Conservation (phyloP, 2,888 invertebrate genomes). For the Sabellastarte sp. region DNA sequence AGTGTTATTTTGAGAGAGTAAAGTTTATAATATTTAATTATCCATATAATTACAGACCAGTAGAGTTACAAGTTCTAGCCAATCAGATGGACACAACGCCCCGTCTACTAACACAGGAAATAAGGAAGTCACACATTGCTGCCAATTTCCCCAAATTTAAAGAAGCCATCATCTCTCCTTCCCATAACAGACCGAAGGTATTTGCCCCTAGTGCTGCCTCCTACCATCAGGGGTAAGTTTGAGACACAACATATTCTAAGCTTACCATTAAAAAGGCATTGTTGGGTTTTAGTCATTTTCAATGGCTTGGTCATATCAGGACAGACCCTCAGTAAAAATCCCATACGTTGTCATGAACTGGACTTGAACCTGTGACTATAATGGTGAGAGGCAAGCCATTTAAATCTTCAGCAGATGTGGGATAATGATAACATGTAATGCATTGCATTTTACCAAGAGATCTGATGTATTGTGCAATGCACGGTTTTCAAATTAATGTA, state of each 20-base stretch:
- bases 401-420: too few relatives aligned
- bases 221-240: neutral
- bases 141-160: neutral
- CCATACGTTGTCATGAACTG: neutral
- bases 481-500: too few relatives aligned
- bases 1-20: too few relatives aligned
- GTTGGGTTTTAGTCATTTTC: neutral
- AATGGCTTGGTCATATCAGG: neutral
- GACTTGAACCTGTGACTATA: neutral
- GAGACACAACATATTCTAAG: too few relatives aligned
- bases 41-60: neutral
- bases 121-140: neutral
- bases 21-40: neutral
- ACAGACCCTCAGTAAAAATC: neutral
- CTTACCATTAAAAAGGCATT: too few relatives aligned
- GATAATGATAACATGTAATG: too few relatives aligned
- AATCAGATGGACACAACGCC: neutral
- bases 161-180: neutral
- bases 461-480: too few relatives aligned
- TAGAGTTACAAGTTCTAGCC: neutral
- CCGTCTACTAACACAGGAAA: neutral
- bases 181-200: neutral
- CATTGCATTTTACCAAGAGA: too few relatives aligned
- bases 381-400: too few relatives aligned
- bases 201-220: neutral